Conservation (phyloP, 1,140 invertebrate genomes). For the Nasonia vitripennis region DNA sequence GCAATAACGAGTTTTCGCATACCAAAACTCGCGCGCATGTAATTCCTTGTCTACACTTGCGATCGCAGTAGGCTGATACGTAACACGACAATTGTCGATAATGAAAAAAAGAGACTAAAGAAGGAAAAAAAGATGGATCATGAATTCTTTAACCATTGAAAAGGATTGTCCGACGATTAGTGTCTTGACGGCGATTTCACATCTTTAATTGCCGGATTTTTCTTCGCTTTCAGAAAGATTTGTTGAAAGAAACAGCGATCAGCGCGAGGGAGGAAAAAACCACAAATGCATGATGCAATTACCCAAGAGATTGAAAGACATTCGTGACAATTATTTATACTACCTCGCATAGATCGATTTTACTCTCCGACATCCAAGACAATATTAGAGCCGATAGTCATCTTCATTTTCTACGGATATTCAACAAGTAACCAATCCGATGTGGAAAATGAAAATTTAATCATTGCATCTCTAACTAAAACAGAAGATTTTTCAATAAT, state of each 20-base stretch:
- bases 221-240: neutral
- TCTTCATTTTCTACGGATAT: neutral
- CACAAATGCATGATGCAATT: neutral
- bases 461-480: no score
- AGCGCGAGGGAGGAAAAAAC: neutral
- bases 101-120: neutral
- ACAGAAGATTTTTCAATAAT: no score
- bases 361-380: neutral
- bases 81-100: neutral
- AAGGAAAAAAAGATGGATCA: neutral
- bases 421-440: neutral
- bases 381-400: neutral
- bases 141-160: neutral
- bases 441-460: no score
- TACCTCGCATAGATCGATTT: no score
- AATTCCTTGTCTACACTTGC: neutral
- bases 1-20: neutral
- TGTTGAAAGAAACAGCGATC: neutral
- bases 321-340: neutral
- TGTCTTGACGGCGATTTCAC: neutral
- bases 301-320: neutral
- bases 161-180: neutral
- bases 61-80: neutral
- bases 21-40: neutral
- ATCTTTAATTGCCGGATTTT: neutral